Evolutionary conservation across 2,797 vertebrate species (phyloP).

Genomic region (Sus cebifrons): DNA sequence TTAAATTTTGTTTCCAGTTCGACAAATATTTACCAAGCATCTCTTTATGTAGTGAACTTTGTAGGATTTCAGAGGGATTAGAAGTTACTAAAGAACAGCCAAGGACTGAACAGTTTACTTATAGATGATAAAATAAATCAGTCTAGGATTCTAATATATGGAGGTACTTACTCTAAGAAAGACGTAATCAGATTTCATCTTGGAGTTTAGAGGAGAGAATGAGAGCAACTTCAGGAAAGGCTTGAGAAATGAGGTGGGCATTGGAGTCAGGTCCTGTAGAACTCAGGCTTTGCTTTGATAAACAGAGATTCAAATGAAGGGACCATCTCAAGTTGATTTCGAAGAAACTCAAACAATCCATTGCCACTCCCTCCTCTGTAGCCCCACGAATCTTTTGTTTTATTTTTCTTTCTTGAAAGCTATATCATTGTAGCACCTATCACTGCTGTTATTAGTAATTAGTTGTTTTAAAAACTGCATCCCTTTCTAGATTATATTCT

Average conservation of each 20-base stretch:
- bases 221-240: not conserved
- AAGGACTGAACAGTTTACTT: not conserved
- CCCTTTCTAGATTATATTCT: not conserved
- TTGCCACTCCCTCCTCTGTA: not conserved
- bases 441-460: not conserved
- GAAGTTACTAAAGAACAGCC: not conserved
- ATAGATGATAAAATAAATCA: not conserved
- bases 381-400: not conserved
- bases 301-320: not conserved
- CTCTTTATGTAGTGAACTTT: not conserved
- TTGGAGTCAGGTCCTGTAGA: not conserved
- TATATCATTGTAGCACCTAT: not conserved
- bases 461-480: not conserved
- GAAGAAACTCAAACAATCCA: not conserved
- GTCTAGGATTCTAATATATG: not conserved
- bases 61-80: not conserved
- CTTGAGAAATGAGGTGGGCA: not conserved
- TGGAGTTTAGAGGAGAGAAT: not conserved
- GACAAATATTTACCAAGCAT: not conserved
- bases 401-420: not conserved
- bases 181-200: not conserved
- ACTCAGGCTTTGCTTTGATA: not conserved
- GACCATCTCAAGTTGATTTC: not conserved
- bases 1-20: not conserved
- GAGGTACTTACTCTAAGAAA: not conserved